Conservation (phyloP, 2,797 vertebrate species). For the Agapornis canus region DNA sequence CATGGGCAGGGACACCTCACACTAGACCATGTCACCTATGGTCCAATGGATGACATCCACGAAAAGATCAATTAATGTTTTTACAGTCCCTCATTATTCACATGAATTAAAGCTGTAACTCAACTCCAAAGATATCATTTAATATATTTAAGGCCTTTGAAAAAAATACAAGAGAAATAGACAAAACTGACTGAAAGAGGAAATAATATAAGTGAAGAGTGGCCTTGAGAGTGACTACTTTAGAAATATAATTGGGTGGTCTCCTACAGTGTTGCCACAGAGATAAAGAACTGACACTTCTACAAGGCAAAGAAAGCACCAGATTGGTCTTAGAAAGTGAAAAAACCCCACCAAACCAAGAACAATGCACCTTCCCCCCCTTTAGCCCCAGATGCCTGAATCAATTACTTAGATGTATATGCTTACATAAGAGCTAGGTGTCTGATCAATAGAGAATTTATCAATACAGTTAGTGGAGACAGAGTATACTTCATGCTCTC, state of each 20-base stretch:
- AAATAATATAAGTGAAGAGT: background rate
- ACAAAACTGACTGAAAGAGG: background rate
- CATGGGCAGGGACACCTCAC: background rate
- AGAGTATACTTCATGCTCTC: background rate
- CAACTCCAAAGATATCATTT: background rate
- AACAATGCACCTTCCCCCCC: background rate
- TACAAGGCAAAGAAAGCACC: background rate
- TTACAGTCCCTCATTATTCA: background rate
- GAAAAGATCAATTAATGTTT: background rate
- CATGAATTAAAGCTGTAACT: background rate
- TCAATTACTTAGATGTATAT: background rate
- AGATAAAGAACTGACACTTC: background rate
- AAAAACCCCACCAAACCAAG: background rate
- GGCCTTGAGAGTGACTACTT: background rate
- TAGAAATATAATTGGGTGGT: background rate
- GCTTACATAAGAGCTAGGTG: background rate
- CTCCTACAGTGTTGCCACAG: background rate
- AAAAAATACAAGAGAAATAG: background rate
- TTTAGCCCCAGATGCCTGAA: background rate
- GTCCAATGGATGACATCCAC: background rate
- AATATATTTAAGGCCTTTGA: background rate
- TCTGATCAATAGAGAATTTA: background rate
- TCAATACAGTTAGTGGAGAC: background rate
- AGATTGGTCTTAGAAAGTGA: background rate
- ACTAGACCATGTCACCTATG: background rate